These are phyloP conservation scores for Rhimphoctona megacephalus DNA, from an alignment of 2,888 invertebrate genomes.

Conservation along the genomic window DNA sequence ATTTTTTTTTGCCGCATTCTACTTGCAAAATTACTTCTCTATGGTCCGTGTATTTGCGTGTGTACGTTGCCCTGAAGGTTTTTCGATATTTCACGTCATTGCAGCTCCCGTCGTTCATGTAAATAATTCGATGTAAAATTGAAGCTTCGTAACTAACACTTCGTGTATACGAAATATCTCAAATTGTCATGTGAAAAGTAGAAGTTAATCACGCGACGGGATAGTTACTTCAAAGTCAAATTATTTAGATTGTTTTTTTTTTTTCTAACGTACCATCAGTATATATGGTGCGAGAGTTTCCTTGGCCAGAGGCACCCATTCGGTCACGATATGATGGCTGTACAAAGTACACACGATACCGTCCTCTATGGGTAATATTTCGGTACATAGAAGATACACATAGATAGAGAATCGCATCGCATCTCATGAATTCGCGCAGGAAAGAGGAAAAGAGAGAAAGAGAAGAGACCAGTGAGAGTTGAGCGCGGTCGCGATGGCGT, in stretches of 20 bases:
- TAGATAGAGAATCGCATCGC: constrained; percentile 42
- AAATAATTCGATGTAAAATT: constrained; percentile 55
- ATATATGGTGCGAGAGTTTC: constrained; percentile 16
- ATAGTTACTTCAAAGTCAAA: constrained; percentile 46
- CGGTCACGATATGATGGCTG: constrained; percentile 60
- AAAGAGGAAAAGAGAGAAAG: constrained; percentile 16
- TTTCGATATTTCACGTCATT: constrained; percentile 15
- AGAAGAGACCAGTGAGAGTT: constrained; percentile 36
- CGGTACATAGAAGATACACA: constrained; percentile 36
- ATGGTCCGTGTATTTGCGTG: too few relatives aligned
- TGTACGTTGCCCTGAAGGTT: background rate
- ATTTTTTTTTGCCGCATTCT: constrained; percentile 2
- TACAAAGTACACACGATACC: constrained; percentile 61
- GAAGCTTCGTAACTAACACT: constrained; percentile 6
- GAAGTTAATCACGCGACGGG: constrained; percentile 46
- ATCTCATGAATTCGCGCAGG: constrained; percentile 58
- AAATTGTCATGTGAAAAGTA: constrained; percentile 34
- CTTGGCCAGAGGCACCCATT: constrained; percentile 34
- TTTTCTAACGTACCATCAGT: constrained; percentile 2
- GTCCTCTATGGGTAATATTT: constrained; percentile 39
- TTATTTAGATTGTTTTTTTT: constrained; percentile 57
- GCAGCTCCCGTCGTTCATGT: background rate
- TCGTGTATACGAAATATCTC: constrained; percentile 29
- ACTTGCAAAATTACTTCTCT: constrained; percentile 9
- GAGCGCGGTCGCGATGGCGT: constrained; percentile 80